These are phyloP conservation scores for Zaprionus africanus DNA, from an alignment of 1,140 invertebrate genomes.

Conservation along the genomic window DNA sequence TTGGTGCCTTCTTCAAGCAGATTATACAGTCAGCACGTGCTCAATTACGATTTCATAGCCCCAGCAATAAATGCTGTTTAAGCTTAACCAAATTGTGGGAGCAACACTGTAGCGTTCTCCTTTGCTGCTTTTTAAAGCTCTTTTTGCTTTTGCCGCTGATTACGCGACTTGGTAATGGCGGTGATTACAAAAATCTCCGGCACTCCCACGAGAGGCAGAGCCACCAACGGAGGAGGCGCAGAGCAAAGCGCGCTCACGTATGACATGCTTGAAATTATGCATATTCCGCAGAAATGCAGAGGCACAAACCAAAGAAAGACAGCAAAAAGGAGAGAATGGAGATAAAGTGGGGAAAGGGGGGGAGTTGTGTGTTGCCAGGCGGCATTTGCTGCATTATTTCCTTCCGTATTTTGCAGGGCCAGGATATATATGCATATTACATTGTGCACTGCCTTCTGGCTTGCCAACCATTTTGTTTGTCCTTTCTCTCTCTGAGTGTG, in stretches of 20 bases:
- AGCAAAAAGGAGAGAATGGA: conserved; percentile 27
- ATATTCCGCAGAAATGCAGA: conserved; percentile 70
- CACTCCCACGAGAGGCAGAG: conserved; percentile 10
- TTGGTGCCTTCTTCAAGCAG: not conserved
- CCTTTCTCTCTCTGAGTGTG: conserved; percentile 14
- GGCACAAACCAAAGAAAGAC: conserved; percentile 24
- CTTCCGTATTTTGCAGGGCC: conserved; percentile 56
- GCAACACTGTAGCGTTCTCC: conserved; percentile 42
- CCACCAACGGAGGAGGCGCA: conserved; percentile 8
- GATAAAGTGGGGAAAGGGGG: conserved; percentile 22
- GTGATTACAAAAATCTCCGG: conserved; percentile 72
- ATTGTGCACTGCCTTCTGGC: conserved; percentile 61
- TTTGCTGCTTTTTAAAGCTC: conserved; percentile 56
- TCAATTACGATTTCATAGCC: not conserved
- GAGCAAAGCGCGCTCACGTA: conserved; percentile 54
- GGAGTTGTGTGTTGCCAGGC: conserved; percentile 41
- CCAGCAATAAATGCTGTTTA: conserved; percentile 24
- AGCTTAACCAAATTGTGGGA: conserved; percentile 31
- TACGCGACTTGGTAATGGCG: conserved; percentile 75
- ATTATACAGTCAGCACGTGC: conserved; percentile 4
- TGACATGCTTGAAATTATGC: conserved; percentile 78
- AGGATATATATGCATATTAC: conserved; percentile 72
- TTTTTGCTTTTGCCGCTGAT: conserved; percentile 65
- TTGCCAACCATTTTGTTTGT: conserved; percentile 15
- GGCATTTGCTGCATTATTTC: conserved; percentile 79